Evolutionary conservation across 2,797 vertebrate species (phyloP).

Genomic region (Gallinago stenura): DNA sequence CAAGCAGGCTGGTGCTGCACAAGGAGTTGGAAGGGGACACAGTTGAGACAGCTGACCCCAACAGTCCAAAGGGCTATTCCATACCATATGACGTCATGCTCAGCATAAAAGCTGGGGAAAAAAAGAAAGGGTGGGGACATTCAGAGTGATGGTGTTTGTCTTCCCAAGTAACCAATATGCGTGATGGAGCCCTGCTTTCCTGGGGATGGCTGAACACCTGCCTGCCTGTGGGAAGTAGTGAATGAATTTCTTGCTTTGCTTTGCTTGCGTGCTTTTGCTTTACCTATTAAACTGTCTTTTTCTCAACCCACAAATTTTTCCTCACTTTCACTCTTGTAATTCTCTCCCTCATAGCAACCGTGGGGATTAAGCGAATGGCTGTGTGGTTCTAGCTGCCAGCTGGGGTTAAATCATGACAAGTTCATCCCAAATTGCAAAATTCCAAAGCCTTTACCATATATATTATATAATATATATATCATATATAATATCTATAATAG

Average conservation of each 20-base stretch:
- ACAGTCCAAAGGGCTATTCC: background rate
- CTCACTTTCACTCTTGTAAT: background rate
- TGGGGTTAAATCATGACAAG: background rate
- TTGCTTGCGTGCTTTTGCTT: background rate
- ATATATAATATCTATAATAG: too few species aligned
- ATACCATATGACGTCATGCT: background rate
- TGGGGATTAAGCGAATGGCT: background rate
- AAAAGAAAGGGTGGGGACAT: background rate
- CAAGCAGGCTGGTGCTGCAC: background rate
- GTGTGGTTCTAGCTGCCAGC: background rate
- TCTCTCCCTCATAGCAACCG: background rate
- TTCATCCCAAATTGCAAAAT: background rate
- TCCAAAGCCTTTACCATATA: background rate
- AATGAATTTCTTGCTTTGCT: background rate
- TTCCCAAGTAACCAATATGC: background rate
- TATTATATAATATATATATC: too few species aligned
- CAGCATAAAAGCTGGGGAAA: background rate
- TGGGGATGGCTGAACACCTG: background rate
- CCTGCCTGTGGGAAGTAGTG: background rate
- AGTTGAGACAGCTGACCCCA: background rate
- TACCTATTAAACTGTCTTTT: background rate
- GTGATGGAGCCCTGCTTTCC: background rate
- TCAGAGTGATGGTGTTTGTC: background rate
- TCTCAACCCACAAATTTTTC: background rate
- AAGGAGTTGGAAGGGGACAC: background rate